A percentile compares a stretch with the other conserved stretches of the same genome.
Evolutionary conservation across 2,888 invertebrate genomes (phyloP).

Genomic region (Poecilus cupreus): DNA sequence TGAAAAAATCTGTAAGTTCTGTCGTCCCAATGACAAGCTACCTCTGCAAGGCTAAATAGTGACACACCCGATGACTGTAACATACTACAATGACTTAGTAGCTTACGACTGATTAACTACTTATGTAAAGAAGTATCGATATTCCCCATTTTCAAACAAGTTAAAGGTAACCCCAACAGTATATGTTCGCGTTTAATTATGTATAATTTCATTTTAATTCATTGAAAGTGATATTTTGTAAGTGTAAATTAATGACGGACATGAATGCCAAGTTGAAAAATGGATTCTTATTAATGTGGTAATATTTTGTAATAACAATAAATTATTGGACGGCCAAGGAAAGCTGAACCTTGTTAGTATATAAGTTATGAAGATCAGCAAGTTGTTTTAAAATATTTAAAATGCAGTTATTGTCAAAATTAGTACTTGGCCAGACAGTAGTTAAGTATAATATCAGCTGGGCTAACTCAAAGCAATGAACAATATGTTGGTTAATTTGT

Average conservation of each 20-base stretch:
- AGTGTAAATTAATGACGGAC: conserved; percentile 26
- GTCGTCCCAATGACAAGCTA: conserved; percentile 9
- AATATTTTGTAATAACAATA: background rate
- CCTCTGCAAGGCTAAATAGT: conserved; percentile 55
- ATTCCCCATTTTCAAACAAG: background rate
- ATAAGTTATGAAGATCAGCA: too few species aligned
- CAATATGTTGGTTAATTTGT: background rate
- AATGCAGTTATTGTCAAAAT: too few species aligned
- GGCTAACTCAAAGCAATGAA: conserved; percentile 3
- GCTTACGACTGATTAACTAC: conserved; percentile 44
- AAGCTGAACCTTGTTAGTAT: too few species aligned
- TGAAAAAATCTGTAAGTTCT: too few species aligned
- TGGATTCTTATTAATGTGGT: background rate
- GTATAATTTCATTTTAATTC: conserved; percentile 39
- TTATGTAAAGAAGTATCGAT: conserved; percentile 44
- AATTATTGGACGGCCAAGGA: too few species aligned
- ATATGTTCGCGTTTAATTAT: conserved; percentile 13
- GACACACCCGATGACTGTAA: background rate
- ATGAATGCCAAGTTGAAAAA: conserved; percentile 14
- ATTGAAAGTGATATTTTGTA: conserved; percentile 49
- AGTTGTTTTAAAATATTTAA: too few species aligned
- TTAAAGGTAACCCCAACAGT: background rate
- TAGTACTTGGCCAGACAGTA: background rate
- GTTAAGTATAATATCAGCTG: background rate
- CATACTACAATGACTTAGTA: conserved; percentile 27